These are phyloP conservation scores for Podarcis muralis DNA, from an alignment of 2,113 vertebrate genomes.

Conservation along the genomic window DNA sequence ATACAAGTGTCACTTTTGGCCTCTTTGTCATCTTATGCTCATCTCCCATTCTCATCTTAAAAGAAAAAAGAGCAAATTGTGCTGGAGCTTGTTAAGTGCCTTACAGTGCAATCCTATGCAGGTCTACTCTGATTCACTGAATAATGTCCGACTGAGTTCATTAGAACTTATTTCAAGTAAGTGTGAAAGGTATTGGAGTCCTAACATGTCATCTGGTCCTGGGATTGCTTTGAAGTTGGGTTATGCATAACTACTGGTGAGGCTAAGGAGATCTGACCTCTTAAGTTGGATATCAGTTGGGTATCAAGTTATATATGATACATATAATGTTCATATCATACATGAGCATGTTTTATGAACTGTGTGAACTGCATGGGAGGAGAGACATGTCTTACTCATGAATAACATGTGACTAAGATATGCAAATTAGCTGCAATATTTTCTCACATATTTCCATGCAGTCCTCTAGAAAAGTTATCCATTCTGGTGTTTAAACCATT, in stretches of 20 bases:
- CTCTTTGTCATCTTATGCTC: not conserved
- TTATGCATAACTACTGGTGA: not conserved
- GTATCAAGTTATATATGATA: not conserved
- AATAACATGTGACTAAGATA: not conserved
- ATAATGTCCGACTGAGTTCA: too few species aligned
- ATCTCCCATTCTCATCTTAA: not conserved
- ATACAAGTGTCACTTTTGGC: not conserved
- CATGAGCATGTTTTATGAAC: not conserved
- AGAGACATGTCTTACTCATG: not conserved
- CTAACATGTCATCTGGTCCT: not conserved
- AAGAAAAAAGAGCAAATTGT: not conserved
- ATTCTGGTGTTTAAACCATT: not conserved
- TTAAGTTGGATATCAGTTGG: not conserved
- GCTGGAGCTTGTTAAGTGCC: not conserved
- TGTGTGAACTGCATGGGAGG: not conserved
- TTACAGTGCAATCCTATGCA: too few species aligned
- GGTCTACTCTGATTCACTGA: too few species aligned
- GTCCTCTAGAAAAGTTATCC: not conserved
- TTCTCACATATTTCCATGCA: not conserved
- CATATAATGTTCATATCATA: not conserved
- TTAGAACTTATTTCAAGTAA: too few species aligned
- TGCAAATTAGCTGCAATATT: too few species aligned
- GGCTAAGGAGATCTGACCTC: not conserved
- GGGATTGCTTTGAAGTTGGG: not conserved
- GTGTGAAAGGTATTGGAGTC: too few species aligned